Percentiles rank a stretch among this genome's conserved stretches.
Evolutionary conservation across 2,113 vertebrate genomes (phyloP).

Genomic region (Pelmatolapia mariae): DNA sequence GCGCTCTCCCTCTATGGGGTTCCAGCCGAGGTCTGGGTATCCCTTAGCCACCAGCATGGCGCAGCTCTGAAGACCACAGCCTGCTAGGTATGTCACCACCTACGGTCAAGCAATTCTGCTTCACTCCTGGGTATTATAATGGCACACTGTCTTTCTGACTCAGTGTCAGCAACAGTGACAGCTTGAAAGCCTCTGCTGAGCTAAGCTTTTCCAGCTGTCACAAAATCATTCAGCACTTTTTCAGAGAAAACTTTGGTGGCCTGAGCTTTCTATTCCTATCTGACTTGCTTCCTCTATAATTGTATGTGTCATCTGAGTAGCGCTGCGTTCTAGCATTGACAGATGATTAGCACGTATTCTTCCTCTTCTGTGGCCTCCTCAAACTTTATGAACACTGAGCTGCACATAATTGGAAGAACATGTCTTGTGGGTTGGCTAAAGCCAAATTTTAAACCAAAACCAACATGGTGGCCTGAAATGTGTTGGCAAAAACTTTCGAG

Average conservation of each 20-base stretch:
- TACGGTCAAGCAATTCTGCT: constrained; percentile 49
- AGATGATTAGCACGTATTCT: not conserved
- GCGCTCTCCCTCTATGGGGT: constrained; percentile 96
- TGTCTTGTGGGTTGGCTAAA: not conserved
- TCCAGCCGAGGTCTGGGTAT: constrained; percentile 96
- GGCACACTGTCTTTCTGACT: not conserved
- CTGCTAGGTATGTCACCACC: constrained; percentile 96
- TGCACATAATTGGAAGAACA: not conserved
- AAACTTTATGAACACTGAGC: not conserved
- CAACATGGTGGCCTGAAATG: not conserved
- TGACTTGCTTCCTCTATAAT: not conserved
- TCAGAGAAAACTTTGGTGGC: not conserved
- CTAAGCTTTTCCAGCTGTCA: not conserved
- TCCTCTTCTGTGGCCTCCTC: not conserved
- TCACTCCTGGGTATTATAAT: not conserved
- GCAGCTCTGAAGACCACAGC: constrained; percentile 94
- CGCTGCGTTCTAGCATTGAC: not conserved
- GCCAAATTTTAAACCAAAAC: not conserved
- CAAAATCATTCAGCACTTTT: not conserved
- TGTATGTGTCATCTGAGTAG: not conserved
- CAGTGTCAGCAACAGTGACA: not conserved
- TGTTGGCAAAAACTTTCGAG: not conserved
- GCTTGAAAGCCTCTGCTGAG: constrained; percentile 13
- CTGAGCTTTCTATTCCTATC: not conserved
- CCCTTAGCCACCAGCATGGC: constrained; percentile 89